Evolutionary conservation across 2,113 vertebrate species (phyloP).

Genomic region (Zosterops borbonicus): DNA sequence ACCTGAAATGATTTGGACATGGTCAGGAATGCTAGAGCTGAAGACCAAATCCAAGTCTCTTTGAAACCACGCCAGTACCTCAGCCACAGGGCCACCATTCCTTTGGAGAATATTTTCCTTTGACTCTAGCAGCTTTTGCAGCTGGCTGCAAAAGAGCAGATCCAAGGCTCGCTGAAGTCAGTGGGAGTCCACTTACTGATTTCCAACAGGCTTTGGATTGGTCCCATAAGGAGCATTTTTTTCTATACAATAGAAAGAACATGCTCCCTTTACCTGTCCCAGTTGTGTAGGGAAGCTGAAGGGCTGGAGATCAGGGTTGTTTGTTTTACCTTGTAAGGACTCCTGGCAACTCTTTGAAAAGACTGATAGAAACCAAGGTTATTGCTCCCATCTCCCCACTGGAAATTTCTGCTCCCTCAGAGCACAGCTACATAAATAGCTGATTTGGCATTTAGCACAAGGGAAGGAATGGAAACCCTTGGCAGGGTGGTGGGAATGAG

Average conservation of each 20-base stretch:
- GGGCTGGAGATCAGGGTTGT: background rate
- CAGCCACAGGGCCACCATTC: background rate
- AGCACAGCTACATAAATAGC: constrained; percentile 51
- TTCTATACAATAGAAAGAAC: background rate
- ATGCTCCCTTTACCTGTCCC: background rate
- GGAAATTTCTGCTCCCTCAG: constrained; percentile 36
- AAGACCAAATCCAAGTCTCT: background rate
- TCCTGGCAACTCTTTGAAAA: background rate
- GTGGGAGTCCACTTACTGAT: background rate
- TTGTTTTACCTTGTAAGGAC: background rate
- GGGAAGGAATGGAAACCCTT: background rate
- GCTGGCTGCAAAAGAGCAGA: background rate
- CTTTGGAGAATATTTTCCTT: constrained; percentile 3
- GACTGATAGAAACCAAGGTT: background rate
- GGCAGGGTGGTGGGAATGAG: constrained; percentile 38
- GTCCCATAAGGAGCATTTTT: background rate
- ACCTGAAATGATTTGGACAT: background rate
- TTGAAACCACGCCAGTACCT: background rate
- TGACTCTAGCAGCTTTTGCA: constrained; percentile 34
- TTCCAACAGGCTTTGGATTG: constrained; percentile 1
- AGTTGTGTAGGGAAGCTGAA: background rate
- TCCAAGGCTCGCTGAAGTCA: constrained; percentile 14
- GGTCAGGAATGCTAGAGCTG: background rate
- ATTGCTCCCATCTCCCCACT: constrained; percentile 27
- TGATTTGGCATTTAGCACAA: constrained; percentile 39